Conservation (phyloP, 2,797 vertebrate species). For the Poeciliopsis presidionis region DNA sequence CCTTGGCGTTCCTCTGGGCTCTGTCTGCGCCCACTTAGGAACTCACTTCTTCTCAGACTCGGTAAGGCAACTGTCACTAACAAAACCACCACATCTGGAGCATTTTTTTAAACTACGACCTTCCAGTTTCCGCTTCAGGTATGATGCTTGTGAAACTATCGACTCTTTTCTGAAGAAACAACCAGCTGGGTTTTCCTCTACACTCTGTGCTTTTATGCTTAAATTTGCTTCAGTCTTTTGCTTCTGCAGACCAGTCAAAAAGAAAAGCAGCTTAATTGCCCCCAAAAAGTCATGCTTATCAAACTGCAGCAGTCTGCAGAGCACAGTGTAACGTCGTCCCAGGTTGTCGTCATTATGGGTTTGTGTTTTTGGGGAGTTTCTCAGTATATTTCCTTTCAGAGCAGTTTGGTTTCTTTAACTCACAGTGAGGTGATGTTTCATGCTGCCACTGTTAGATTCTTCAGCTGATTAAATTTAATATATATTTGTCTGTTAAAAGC, state of each 20-base stretch:
- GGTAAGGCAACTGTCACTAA: neutral
- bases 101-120: neutral
- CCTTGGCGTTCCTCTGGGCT: constrained; percentile 45
- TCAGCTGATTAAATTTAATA: neutral
- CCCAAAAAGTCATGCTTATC: neutral
- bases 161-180: neutral
- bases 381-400: neutral
- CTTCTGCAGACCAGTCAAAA: neutral
- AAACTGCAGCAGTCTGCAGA: neutral
- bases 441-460: neutral
- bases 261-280: neutral
- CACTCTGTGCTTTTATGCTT: neutral
- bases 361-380: neutral
- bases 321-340: neutral
- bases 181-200: neutral
- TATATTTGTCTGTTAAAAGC: neutral
- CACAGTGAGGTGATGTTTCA: neutral
- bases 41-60: constrained; percentile 11
- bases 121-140: neutral
- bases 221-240: neutral
- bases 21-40: constrained; percentile 24
- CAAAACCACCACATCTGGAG: neutral
- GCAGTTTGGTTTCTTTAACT: neutral
- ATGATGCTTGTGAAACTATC: neutral
- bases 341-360: neutral